These are phyloP conservation scores for Ophioninae sp. DNA, from an alignment of 2,888 invertebrate genomes.

Conservation along the genomic window DNA sequence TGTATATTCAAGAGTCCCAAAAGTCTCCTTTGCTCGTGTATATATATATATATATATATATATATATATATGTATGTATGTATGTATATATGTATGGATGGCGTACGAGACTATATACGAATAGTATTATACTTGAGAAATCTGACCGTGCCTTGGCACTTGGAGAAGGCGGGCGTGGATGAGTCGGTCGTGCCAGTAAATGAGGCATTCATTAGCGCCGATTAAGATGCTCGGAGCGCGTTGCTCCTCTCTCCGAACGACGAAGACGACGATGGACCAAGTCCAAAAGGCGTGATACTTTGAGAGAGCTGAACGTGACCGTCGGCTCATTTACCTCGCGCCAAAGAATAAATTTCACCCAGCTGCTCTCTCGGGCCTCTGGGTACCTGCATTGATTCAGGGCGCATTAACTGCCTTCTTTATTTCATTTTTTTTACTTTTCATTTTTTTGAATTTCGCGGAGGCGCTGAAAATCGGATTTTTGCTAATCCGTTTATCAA, in stretches of 20 bases:
- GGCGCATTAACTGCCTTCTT: conserved; percentile 15
- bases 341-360: conserved; percentile 59
- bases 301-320: conserved; percentile 43
- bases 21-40: conserved; percentile 15
- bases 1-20: background rate
- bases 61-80: background rate
- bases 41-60: background rate
- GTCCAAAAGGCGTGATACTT: conserved; percentile 59
- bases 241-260: conserved; percentile 44
- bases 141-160: conserved; percentile 22
- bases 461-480: conserved; percentile 2
- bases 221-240: conserved; percentile 73
- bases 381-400: conserved; percentile 32
- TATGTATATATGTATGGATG: conserved; percentile 2
- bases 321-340: conserved; percentile 55
- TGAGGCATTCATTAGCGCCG: conserved; percentile 75
- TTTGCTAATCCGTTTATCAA: conserved; percentile 24
- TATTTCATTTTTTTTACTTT: background rate
- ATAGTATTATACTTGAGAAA: conserved; percentile 43
- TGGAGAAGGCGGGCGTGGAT: conserved; percentile 49
- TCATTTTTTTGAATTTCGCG: background rate
- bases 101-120: background rate
- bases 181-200: conserved; percentile 64
- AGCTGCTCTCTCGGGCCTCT: conserved; percentile 43
- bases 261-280: conserved; percentile 45